A percentile compares a stretch with the other conserved stretches of the same genome.
phyloP scores from a whole-genome alignment of 2,888 invertebrate species.

The Trimorus sp. region DNA sequence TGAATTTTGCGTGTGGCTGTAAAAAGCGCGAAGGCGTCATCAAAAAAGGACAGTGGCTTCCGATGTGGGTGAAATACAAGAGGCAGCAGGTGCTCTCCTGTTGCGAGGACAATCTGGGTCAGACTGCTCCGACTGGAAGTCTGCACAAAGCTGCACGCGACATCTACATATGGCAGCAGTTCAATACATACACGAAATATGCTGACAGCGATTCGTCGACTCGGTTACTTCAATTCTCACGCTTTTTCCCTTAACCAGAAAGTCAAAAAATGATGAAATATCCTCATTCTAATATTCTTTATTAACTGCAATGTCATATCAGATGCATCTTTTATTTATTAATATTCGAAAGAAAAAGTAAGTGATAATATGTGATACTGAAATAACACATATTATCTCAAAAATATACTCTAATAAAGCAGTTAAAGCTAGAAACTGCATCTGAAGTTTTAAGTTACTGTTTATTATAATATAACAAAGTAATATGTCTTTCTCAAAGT shows the following conservation, averaged over 20 bases:
- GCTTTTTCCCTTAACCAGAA: constrained; percentile 17
- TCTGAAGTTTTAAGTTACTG: too few relatives aligned
- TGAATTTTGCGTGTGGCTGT: constrained; percentile 21
- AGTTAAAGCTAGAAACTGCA: too few relatives aligned
- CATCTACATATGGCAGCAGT: constrained; percentile 73
- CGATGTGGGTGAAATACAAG: constrained; percentile 22
- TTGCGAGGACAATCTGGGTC: constrained; percentile 78
- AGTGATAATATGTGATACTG: too few relatives aligned
- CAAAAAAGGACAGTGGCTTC: constrained; percentile 40
- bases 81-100: constrained; percentile 71
- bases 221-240: constrained; percentile 4
- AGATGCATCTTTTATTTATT: too few relatives aligned
- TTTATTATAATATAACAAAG: too few relatives aligned
- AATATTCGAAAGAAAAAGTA: too few relatives aligned
- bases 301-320: too few relatives aligned
- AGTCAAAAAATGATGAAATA: too few relatives aligned
- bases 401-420: too few relatives aligned
- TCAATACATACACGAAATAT: constrained; percentile 78
- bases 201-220: constrained; percentile 71
- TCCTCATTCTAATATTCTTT: too few relatives aligned
- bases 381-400: too few relatives aligned
- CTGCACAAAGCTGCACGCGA: constrained; percentile 78
- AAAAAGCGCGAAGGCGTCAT: constrained; percentile 20
- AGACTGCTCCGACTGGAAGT: constrained; percentile 76
- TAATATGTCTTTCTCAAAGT: too few relatives aligned